Conservation (phyloP, 2,797 vertebrate species). For the Girardinus metallicus region DNA sequence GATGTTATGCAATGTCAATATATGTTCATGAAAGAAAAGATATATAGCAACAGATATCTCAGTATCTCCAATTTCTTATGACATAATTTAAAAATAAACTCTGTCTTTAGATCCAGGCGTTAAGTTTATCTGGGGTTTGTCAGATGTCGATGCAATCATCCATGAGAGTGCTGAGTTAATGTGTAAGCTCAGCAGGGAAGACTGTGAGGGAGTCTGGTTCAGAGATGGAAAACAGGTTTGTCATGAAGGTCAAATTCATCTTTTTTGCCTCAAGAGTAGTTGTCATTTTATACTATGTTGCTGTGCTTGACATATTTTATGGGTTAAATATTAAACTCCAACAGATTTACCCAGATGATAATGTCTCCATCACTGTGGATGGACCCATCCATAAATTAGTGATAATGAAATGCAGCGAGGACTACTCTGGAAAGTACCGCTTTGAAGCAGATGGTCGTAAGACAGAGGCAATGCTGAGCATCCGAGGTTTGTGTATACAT, state of each 20-base stretch:
- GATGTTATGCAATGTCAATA: not conserved
- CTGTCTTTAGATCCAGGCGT: slow-evolving; percentile 72
- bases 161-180: slow-evolving; percentile 78
- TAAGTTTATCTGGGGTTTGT: slow-evolving; percentile 82
- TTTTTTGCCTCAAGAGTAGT: not conserved
- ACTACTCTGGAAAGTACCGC: slow-evolving; percentile 85
- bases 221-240: slow-evolving; percentile 87
- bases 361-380: slow-evolving; percentile 79
- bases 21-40: not conserved
- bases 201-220: slow-evolving; percentile 84
- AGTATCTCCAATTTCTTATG: not conserved
- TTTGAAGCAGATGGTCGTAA: slow-evolving; percentile 86
- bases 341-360: slow-evolving; percentile 81
- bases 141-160: slow-evolving; percentile 75
- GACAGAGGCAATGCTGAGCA: slow-evolving; percentile 83
- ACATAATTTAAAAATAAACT: not conserved
- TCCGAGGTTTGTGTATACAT: slow-evolving; percentile 80
- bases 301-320: not conserved
- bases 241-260: not conserved
- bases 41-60: not conserved
- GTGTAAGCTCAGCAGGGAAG: slow-evolving; percentile 83
- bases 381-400: slow-evolving; percentile 81
- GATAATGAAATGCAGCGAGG: slow-evolving; percentile 76
- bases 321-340: not conserved
- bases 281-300: not conserved